Evolutionary conservation across 2,113 vertebrate genomes (phyloP).

Genomic region (Chaetura pelagica): DNA sequence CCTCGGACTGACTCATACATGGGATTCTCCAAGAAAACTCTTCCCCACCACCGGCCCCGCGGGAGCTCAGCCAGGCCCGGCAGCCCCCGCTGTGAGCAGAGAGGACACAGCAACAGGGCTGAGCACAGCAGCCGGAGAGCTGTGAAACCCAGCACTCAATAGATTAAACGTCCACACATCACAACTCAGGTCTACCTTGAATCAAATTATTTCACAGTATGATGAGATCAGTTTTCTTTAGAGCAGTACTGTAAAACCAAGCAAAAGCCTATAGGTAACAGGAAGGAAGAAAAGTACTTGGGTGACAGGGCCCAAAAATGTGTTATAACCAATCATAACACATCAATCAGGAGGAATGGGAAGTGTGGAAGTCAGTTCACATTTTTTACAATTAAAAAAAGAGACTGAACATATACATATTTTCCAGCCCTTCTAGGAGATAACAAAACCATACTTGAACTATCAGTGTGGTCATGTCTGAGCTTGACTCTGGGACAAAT

Average conservation of each 20-base stretch:
- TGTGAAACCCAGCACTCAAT: background rate
- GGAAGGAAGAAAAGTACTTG: background rate
- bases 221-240: background rate
- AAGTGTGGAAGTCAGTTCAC: too few species aligned
- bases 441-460: background rate
- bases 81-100: background rate
- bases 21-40: background rate
- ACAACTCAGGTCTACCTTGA: background rate
- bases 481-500: background rate
- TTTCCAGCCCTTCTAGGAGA: background rate
- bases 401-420: accelerated
- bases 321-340: too few species aligned
- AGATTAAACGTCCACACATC: background rate
- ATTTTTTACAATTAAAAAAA: too few species aligned
- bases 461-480: accelerated
- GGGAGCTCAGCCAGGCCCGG: accelerated
- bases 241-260: background rate
- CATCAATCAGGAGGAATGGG: too few species aligned
- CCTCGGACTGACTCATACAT: accelerated
- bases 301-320: too few species aligned
- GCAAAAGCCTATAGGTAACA: background rate
- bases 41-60: background rate
- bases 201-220: background rate
- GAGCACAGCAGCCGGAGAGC: background rate
- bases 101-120: background rate